Evolutionary conservation across 2,797 vertebrate genomes (phyloP), one percentile per base, ranked within the genome.

Genomic region (Macroramphosus scolopax): DNA sequence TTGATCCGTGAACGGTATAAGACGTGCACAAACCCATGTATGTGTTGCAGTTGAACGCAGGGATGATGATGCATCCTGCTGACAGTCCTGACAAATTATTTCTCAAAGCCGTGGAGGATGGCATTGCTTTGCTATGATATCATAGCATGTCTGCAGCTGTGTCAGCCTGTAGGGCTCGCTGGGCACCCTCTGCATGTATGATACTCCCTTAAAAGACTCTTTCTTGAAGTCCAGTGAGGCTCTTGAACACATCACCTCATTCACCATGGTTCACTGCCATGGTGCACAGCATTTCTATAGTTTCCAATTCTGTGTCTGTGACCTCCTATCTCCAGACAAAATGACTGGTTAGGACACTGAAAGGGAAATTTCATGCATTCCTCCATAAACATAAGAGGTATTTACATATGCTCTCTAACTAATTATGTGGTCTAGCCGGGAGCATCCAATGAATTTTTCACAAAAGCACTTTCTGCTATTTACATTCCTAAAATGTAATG

Each of bases 371-470:
- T 64, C 68, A 24, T 47, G 55, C 87, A 88, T 90, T 89, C 82
- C 82, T 85, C 71, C 71, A 66, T 78, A 76, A 82, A 85, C 68
- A 29, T 70, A 83, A 80, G 87, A 83, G 81, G 66, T 87, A 88
- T 89, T 89, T 89, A 88, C 87, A 88, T 80, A 79, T 57, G 75
- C 78, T 80, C 79, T 81, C 72, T 78, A 83, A 89, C 88, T 89
- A 80, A 88, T 88, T 82, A 78, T 83, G 86, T 64, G 83, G 87
- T 83, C 73, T 62, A 61, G 55, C 55, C 42, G 65, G 81, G 70
- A 84, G 71, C 87, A 83, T 84, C 78, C 82, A 68, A 75, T 86
- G 72, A 74, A 78, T 76, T 86, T 79, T 80, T 84, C 77, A 88
- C 82, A 84, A 86, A 86, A 82, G 76, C 50, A 67, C 73, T 77